phyloP scores from a whole-genome alignment of 1,140 invertebrate species.

The Trachymyrmex septentrionalis region DNA sequence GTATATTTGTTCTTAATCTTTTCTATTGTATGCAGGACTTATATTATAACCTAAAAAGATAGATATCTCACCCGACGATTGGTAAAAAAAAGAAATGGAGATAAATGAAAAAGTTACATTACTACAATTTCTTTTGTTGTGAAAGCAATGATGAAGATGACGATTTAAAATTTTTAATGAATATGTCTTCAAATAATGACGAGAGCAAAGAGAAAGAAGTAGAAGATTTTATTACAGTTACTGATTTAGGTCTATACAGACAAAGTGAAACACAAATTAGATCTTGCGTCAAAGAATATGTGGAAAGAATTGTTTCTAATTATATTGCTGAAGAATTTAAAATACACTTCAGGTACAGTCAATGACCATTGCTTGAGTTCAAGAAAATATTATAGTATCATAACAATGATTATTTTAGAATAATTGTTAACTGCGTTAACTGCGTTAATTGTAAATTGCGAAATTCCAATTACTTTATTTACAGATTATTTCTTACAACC shows the following conservation, averaged over 20 bases:
- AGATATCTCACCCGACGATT: too few relatives aligned
- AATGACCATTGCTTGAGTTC: neutral
- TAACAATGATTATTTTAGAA: neutral
- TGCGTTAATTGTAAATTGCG: too few relatives aligned
- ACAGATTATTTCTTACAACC: neutral
- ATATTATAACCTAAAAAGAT: too few relatives aligned
- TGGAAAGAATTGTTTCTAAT: neutral
- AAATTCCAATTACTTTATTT: neutral
- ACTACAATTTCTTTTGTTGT: neutral
- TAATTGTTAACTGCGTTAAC: neutral
- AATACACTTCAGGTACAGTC: neutral
- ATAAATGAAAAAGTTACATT: neutral
- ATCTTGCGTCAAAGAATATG: neutral
- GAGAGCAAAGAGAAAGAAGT: neutral
- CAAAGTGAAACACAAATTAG: neutral
- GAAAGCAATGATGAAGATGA: neutral
- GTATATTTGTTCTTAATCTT: too few relatives aligned
- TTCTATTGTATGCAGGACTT: too few relatives aligned
- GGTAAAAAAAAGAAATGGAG: too few relatives aligned
- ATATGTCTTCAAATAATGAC: neutral
- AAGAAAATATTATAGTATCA: neutral
- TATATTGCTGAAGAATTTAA: slow-evolving; percentile 17
- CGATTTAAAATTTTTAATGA: neutral
- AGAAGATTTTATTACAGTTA: neutral
- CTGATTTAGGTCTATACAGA: neutral